These are phyloP conservation scores for Anarhynchus alexandrinus DNA, from an alignment of 2,113 vertebrate genomes.

Conservation along the genomic window DNA sequence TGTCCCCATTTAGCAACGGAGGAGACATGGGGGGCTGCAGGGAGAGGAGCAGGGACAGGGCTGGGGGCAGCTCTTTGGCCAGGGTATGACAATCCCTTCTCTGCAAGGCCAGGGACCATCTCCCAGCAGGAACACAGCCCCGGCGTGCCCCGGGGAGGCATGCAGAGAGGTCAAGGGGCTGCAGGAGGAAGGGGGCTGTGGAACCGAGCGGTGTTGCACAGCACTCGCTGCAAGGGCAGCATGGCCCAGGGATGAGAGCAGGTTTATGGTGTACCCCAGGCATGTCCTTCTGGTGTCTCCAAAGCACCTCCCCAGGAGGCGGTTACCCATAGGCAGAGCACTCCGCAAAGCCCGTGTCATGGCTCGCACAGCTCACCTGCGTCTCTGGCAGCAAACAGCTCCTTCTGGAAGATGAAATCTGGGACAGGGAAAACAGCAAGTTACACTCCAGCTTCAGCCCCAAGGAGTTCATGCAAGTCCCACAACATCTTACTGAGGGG, in stretches of 20 bases:
- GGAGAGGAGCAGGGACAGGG: background rate
- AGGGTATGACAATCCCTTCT: background rate
- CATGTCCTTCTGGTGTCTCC: background rate
- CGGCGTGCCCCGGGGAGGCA: accelerated
- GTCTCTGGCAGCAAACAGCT: conserved; percentile 28
- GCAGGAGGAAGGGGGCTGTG: background rate
- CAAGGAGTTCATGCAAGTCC: background rate
- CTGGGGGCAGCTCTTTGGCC: background rate
- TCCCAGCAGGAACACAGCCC: background rate
- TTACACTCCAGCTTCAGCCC: background rate
- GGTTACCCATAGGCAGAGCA: no score
- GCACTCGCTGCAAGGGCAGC: background rate
- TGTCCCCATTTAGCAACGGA: background rate
- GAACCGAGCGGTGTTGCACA: accelerated
- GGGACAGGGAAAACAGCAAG: background rate
- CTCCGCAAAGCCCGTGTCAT: accelerated
- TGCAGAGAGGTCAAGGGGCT: background rate
- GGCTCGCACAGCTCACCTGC: background rate
- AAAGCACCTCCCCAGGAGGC: background rate
- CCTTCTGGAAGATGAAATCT: conserved; percentile 49
- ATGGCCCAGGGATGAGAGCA: accelerated
- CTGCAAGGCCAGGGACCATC: background rate
- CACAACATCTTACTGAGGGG: background rate
- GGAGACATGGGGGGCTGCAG: background rate
- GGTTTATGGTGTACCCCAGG: background rate